Base-by-base conservation (phyloP, 2,113 vertebrate species). In the Ciconia stormi region DNA sequence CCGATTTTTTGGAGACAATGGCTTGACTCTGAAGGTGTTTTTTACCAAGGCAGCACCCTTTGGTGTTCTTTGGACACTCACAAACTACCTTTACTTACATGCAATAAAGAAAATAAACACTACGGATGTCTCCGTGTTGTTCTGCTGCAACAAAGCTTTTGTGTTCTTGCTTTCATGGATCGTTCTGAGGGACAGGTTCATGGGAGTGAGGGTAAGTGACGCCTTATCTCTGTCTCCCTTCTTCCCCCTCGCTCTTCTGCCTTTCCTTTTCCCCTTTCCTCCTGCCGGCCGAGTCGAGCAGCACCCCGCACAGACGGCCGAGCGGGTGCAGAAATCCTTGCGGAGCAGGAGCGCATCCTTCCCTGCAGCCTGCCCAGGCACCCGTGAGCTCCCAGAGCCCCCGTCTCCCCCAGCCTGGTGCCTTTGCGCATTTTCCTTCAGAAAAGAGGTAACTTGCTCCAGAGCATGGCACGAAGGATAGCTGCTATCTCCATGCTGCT, bases 101-200 rank as follows among this genome's bases (percentile, higher is more conserved):
- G 99, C 99, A 97, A 99, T 99, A 98, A 99, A 99, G 98, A 99
- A 99, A 99, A 99, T 99, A 98, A 99, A 99, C 98, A 99, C 99
- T 91, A 99, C 99, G 87, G 99, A 99, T 91, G 99, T 98, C 95
- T 99, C 99, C 18, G 99, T 99, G 65, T 98, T 99, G 96, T 99
- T 99, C 99, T 99, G 99, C 99, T 99, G 99, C 98, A 99, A 99
- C 99, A 99, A 99, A 98, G 99, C 99, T 95, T 99, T 99, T 84
- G 99, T 99, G 95, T 99, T 99, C 98, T 98, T 99, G 98, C 99
- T 99, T 93, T 99, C 99, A 50, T 99, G 99, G 99, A 99, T 99
- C 86, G 99, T 99, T 94, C 99, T 99, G 96, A 98, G 99, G 98
- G 99, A 99, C 98, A 99, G 99, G 97, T 99, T 99, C 98, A 99